Conservation (phyloP, 1,140 invertebrate genomes). For the Tetragnatha versicolor region DNA sequence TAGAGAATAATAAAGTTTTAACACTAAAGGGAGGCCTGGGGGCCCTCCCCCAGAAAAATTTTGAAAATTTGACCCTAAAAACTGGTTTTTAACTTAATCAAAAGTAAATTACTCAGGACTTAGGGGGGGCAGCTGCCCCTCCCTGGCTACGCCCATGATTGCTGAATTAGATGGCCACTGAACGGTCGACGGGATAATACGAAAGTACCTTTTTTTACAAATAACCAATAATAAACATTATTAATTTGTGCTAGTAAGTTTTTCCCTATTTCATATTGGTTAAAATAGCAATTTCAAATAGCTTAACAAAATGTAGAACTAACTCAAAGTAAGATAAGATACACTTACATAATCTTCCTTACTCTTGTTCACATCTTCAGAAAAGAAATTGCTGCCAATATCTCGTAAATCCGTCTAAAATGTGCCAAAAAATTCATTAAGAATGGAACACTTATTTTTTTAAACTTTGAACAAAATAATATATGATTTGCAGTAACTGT, state of each 20-base stretch:
- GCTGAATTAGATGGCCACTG: background rate
- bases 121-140: no score
- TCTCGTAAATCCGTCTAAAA: slow-evolving; percentile 81
- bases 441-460: background rate
- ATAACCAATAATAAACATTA: background rate
- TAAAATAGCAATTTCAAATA: background rate
- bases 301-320: background rate
- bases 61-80: no score
- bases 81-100: no score
- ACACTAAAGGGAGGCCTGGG: no score
- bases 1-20: no score
- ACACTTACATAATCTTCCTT: slow-evolving; percentile 63
- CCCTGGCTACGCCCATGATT: no score
- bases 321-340: background rate
- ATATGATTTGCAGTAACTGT: background rate
- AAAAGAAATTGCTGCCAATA: slow-evolving; percentile 62
- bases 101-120: no score
- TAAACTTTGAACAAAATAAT: background rate
- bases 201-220: background rate
- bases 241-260: background rate
- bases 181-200: background rate
- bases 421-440: slow-evolving; percentile 51
- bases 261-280: background rate
- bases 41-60: no score
- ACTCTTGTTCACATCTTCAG: slow-evolving; percentile 62